A percentile compares a stretch with the other conserved stretches of the same genome.
Evolutionary conservation across 2,888 invertebrate species (phyloP).

Genomic region (Thysanoteuthis rhombus): DNA sequence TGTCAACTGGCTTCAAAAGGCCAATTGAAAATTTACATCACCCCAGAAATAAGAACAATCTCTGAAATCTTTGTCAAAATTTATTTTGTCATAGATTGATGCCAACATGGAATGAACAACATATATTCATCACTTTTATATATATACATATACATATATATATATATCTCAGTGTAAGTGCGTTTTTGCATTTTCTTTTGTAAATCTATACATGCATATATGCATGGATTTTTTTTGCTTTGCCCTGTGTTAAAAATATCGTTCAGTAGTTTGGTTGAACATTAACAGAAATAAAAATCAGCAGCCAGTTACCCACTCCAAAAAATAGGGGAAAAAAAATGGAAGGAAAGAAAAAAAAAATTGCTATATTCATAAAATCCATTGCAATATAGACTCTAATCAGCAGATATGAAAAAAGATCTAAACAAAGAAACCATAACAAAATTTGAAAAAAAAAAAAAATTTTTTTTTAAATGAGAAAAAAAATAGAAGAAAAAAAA

Average conservation of each 20-base stretch:
- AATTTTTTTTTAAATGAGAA: not conserved
- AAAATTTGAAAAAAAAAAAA: not conserved
- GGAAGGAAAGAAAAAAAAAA: not conserved
- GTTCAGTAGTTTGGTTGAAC: not conserved
- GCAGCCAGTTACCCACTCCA: not conserved
- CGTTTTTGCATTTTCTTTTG: not conserved
- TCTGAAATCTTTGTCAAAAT: not conserved
- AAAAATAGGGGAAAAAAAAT: not conserved
- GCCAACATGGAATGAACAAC: conserved; percentile 12
- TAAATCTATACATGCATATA: not conserved
- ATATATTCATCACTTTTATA: not conserved
- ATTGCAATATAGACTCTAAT: conserved; percentile 34
- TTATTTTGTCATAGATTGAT: not conserved
- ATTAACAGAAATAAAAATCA: not conserved
- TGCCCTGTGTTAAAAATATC: not conserved
- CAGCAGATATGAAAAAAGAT: not conserved
- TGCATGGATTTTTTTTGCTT: conserved; percentile 12
- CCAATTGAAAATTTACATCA: too few species aligned
- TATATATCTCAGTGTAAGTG: not conserved
- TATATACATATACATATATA: not conserved
- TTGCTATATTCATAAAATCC: not conserved
- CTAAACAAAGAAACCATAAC: not conserved
- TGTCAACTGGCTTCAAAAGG: not conserved
- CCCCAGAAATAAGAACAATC: not conserved
- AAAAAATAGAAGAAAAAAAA: too few species aligned